These are phyloP conservation scores for Amblyopsis hoosieri DNA, from an alignment of 2,797 vertebrate species.

Conservation along the genomic window DNA sequence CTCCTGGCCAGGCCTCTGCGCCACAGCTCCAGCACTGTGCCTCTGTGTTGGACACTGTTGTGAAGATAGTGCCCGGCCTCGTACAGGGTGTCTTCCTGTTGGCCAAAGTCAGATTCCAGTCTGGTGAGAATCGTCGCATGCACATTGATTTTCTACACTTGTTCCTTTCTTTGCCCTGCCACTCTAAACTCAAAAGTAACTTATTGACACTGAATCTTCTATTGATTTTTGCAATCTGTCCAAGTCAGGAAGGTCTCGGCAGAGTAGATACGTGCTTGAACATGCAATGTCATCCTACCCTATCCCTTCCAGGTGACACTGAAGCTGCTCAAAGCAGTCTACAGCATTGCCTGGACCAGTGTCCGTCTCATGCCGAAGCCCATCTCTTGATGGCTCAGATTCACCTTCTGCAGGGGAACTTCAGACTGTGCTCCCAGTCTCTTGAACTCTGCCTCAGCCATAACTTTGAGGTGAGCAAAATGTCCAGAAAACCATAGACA, in stretches of 20 bases:
- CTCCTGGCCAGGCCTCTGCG: constrained; percentile 82
- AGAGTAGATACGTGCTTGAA: too few species aligned
- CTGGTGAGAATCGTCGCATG: constrained; percentile 76
- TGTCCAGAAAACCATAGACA: constrained; percentile 2
- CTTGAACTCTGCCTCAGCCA: constrained; percentile 95
- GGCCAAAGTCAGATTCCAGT: constrained; percentile 92
- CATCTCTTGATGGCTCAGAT: constrained; percentile 97
- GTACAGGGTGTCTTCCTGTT: constrained; percentile 86
- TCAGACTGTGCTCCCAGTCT: constrained; percentile 87
- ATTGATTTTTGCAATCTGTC: too few species aligned
- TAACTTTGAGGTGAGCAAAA: constrained; percentile 89
- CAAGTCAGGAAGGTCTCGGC: too few species aligned
- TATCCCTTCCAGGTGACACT: constrained; percentile 79
- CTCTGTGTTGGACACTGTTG: constrained; percentile 88
- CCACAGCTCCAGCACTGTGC: constrained; percentile 87
- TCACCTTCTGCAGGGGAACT: constrained; percentile 87
- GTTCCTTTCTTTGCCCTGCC: too few species aligned
- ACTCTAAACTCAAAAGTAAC: too few species aligned
- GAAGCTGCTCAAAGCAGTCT: constrained; percentile 88
- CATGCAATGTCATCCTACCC: too few species aligned
- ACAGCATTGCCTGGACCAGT: constrained; percentile 86
- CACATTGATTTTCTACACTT: background rate
- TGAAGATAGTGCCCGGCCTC: constrained; percentile 91
- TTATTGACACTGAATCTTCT: too few species aligned
- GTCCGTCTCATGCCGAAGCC: constrained; percentile 88